Conservation (phyloP, 1,140 invertebrate genomes). For the Brachionus plicatilis region DNA sequence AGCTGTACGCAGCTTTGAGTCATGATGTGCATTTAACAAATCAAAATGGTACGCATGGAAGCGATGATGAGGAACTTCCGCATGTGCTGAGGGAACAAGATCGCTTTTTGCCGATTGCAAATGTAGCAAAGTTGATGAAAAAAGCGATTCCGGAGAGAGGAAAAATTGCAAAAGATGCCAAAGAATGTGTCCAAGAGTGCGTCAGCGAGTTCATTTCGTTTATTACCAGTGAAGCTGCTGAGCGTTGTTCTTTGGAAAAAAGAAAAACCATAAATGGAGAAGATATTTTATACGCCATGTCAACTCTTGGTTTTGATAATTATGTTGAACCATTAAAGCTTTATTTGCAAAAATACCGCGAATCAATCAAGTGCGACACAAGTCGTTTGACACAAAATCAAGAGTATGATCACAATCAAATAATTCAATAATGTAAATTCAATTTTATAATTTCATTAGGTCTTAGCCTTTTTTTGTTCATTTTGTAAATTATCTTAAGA, state of each 20-base stretch:
- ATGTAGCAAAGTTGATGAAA: conserved; percentile 99
- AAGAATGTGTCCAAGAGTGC: conserved; percentile 98
- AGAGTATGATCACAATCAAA: conserved; percentile 25
- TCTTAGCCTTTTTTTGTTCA: not conserved
- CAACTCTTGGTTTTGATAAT: conserved; percentile 91
- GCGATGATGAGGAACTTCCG: conserved; percentile 31
- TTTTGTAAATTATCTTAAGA: not conserved
- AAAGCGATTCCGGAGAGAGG: conserved; percentile 87
- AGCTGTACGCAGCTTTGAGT: not conserved
- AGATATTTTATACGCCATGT: conserved; percentile 92
- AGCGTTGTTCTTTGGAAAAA: conserved; percentile 92
- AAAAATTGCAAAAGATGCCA: conserved; percentile 96
- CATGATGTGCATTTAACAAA: not conserved
- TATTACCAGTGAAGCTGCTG: conserved; percentile 94
- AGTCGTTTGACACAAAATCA: not conserved
- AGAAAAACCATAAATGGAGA: conserved; percentile 97
- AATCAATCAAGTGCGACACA: conserved; percentile 52
- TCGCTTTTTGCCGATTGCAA: conserved; percentile 91
- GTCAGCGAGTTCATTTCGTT: conserved; percentile 99
- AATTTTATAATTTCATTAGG: not conserved
- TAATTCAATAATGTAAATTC: conserved; percentile 3
- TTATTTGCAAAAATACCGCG: conserved; percentile 93
- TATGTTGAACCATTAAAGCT: conserved; percentile 94
- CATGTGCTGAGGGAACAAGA: conserved; percentile 64
- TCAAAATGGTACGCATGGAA: not conserved